Base-by-base conservation (phyloP, 2,888 invertebrate species). In the Drosophila buzzatii region DNA sequence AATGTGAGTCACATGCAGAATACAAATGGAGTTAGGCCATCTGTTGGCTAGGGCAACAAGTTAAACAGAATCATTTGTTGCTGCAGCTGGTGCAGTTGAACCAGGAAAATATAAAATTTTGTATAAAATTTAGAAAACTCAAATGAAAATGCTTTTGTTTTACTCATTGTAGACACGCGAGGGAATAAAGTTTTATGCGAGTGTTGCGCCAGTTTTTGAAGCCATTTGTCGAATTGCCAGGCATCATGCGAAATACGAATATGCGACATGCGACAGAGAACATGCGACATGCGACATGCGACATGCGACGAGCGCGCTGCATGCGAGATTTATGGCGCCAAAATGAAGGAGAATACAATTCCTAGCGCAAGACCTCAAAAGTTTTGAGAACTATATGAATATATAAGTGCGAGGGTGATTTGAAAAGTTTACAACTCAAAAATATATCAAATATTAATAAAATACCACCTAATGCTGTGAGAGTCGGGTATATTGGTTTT, bases 251-350 rank as follows among this genome's bases (percentile, higher is more conserved):
- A 67, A 55, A 69, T 68, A 55, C 60, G 73, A 71, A 49, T 42
- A 51, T 53, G 66, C 67, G 70, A 67, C 67, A 67, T 66, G 65
- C 59, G 72, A 70, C 53, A 47, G 39, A 57, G 9, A 9, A 47
- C 49, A 49, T 35, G 66, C 65, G 65, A 65, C 65, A 65, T 53
- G 53, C 59, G 71, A 47, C 41, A n/a, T n/a, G 66, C 65, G 65
- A 65, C 51, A 42, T 20, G 66, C 65, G 64, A 64, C 47, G 49
- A 44, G 44, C 59, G 70, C 57, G 63, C 52, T 55, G 64, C 67
- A 53, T 53, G 53, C 39, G 23, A 60, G 77, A 78, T 81, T 76
- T 77, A 77, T 77, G 81, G 80, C 77, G 76, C 81, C 80, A 77
- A 39, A 65, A 16, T 31, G 33, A 10, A 53, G 47, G 53, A 63